These are phyloP conservation scores for Paramacrobiotus metropolitanus DNA, from an alignment of 1,140 invertebrate genomes.

Conservation along the genomic window DNA sequence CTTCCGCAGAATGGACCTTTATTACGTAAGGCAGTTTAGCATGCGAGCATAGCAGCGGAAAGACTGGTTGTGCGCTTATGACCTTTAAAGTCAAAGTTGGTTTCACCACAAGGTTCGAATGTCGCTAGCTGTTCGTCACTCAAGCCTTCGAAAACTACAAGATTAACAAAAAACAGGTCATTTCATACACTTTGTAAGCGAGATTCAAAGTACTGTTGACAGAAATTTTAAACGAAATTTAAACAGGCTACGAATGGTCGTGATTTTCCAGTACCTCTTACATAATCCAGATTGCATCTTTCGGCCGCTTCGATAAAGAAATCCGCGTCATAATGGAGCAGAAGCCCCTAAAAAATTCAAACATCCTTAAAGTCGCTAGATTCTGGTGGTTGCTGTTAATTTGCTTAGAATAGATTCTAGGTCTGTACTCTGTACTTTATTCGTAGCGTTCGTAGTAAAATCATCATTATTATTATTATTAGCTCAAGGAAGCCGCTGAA, in stretches of 20 bases:
- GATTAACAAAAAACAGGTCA: no score
- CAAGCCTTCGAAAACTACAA: neutral
- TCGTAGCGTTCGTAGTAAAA: no score
- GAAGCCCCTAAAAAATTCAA: neutral
- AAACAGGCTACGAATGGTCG: neutral
- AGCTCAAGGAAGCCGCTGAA: no score
- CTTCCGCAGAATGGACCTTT: neutral
- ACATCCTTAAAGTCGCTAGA: no score
- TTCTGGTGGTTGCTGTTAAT: no score
- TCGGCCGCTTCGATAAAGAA: neutral
- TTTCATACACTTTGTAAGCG: neutral
- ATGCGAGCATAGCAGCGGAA: neutral
- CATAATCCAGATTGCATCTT: neutral
- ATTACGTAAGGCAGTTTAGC: neutral
- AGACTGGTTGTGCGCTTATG: neutral
- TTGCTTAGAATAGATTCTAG: no score
- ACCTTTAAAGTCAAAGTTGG: neutral
- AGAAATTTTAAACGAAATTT: neutral
- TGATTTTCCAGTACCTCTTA: neutral
- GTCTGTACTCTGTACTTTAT: no score
- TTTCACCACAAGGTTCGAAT: neutral
- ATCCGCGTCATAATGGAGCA: neutral
- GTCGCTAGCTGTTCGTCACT: neutral
- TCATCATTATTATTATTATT: no score
- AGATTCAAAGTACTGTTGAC: neutral